These are phyloP conservation scores for Parotocinclus haroldoi DNA, from an alignment of 2,797 vertebrate genomes.

Conservation along the genomic window DNA sequence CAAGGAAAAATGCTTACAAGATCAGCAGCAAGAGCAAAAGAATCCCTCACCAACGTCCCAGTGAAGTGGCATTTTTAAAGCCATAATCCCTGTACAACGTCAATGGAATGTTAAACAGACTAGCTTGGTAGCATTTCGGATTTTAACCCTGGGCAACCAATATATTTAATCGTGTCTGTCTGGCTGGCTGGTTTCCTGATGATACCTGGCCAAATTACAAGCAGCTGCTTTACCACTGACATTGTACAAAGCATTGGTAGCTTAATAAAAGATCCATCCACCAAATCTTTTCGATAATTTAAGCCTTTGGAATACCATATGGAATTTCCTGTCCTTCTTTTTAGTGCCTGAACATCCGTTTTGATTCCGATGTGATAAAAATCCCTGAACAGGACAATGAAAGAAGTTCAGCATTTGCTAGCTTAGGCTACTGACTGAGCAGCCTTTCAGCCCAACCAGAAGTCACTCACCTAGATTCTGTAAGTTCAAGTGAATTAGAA, in stretches of 20 bases:
- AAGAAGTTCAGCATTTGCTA: slow-evolving; percentile 13
- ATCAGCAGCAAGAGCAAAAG: slow-evolving; percentile 11
- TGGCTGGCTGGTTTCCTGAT: neutral
- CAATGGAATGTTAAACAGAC: slow-evolving; percentile 40
- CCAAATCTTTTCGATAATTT: slow-evolving; percentile 49
- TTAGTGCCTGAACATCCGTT: slow-evolving; percentile 55
- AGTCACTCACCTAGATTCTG: neutral
- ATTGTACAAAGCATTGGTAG: slow-evolving; percentile 62
- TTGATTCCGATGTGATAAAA: slow-evolving; percentile 74
- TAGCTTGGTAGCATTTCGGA: neutral
- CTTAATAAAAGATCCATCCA: slow-evolving; percentile 57
- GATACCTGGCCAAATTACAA: slow-evolving; percentile 1
- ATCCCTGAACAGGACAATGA: slow-evolving; percentile 68
- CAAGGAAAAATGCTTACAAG: neutral
- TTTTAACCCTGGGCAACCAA: too few relatives aligned
- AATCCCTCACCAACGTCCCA: neutral
- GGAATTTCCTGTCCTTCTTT: slow-evolving; percentile 65
- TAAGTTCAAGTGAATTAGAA: neutral
- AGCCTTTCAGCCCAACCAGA: neutral
- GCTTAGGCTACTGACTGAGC: neutral
- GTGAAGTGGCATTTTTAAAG: slow-evolving; percentile 35
- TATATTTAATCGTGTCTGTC: neutral
- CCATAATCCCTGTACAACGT: slow-evolving; percentile 63
- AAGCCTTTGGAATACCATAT: slow-evolving; percentile 61
- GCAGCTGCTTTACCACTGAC: slow-evolving; percentile 45